These are phyloP conservation scores for Heterochromis multidens DNA, from an alignment of 2,113 vertebrate species.

Conservation along the genomic window DNA sequence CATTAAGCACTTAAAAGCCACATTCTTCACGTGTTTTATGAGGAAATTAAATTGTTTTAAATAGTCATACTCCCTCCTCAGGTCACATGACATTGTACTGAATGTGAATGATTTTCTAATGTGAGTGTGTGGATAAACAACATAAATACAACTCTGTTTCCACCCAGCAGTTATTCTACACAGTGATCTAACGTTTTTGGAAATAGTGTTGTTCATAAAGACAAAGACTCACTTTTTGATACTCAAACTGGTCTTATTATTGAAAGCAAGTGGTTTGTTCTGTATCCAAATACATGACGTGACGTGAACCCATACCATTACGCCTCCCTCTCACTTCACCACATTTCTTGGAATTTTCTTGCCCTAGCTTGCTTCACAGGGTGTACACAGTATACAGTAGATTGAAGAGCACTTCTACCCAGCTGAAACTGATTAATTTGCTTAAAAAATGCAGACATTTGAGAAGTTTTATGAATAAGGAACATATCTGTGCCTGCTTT, in stretches of 20 bases:
- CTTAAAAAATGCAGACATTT: not conserved
- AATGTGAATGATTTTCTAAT: not conserved
- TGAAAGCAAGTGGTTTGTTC: not conserved
- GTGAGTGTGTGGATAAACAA: not conserved
- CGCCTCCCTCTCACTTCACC: not conserved
- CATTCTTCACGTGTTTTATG: not conserved
- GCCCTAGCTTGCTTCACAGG: constrained; percentile 22
- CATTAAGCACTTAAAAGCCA: not conserved
- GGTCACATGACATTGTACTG: not conserved
- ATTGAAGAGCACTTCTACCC: not conserved
- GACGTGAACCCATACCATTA: not conserved
- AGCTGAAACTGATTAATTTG: constrained; percentile 13
- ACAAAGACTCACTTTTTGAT: not conserved
- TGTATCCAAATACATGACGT: not conserved
- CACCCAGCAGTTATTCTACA: no score
- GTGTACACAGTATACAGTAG: not conserved
- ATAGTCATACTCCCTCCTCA: no score
- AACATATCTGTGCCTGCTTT: not conserved
- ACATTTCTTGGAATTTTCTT: not conserved
- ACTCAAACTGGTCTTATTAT: not conserved
- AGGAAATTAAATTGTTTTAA: not conserved
- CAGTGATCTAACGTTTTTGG: no score
- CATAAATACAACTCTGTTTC: no score
- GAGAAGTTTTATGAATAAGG: not conserved
- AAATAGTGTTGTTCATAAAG: no score